Evolutionary conservation across 1,140 invertebrate genomes (phyloP), one percentile per base, ranked within the genome.

Genomic region (Trypoxylus dichotomus): DNA sequence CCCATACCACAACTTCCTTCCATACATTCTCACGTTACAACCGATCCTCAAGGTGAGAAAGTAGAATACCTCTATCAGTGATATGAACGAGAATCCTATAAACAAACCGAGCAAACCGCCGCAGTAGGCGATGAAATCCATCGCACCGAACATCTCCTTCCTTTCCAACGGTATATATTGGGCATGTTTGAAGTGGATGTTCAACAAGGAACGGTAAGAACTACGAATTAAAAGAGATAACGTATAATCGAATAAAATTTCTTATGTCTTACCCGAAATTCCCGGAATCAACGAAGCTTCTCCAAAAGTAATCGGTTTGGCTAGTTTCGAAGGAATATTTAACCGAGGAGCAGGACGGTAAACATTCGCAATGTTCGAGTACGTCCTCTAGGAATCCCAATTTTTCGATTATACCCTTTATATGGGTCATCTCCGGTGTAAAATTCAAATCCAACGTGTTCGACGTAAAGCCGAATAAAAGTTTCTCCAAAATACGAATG

Each of bases 31-130:
- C 11, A 85, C 83, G 83, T 84, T 88, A 83, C 83, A 88, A 47
- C 74, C 84, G 37, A 86, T 87, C 86, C 89, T 87, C 41, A 90
- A 81, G 11, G 88, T 89, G 15, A 91, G 84, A 80, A 91, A 92
- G 83, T 93, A 93, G 2, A 92, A 29, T n/a, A 92, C 87, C 86
- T 93, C 92, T 0, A 90, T 88, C 8, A 92, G 84, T 63, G 91
- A 92, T 1, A 92, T 83, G 77, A 92, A 88, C 2, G 91, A 92
- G 83, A 93, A 91, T 2, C 92, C 91, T 84, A 91, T 89, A 79
- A 91, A 92, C 1, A 93, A 86, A 1, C 92, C 91, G 10, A 92
- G 87, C 60, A 92, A 86, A 76, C 91, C 91, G 1, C 92, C 92
- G 78, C 90, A 91, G 80, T 91, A 91, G 24, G 91, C 91, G 10